Evolutionary conservation across 2,888 invertebrate species (phyloP).

Genomic region (Pseudeuparius sepicola): DNA sequence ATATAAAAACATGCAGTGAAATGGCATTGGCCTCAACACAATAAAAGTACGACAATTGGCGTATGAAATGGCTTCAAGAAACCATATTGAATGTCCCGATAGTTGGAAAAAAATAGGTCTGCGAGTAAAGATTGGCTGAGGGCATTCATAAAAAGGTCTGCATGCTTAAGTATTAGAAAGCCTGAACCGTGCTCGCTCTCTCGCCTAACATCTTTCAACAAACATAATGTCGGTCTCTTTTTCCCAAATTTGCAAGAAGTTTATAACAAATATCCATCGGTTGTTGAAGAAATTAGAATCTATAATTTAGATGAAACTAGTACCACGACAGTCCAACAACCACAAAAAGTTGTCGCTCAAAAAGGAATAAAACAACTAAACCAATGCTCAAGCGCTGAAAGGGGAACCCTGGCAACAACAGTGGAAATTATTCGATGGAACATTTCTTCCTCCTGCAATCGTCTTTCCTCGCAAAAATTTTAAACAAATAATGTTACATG

Average conservation of each 20-base stretch:
- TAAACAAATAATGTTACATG: slow-evolving; percentile 29
- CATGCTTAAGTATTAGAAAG: slow-evolving; percentile 19
- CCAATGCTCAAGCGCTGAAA: slow-evolving; percentile 32
- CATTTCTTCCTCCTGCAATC: slow-evolving; percentile 27
- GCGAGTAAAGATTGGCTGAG: slow-evolving; percentile 19
- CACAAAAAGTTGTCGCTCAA: slow-evolving; percentile 22
- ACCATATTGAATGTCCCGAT: slow-evolving; percentile 3
- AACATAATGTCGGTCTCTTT: slow-evolving; percentile 21
- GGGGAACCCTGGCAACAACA: slow-evolving; percentile 31
- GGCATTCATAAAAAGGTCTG: slow-evolving; percentile 17
- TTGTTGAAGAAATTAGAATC: slow-evolving; percentile 18
- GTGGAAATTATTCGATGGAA: slow-evolving; percentile 26
- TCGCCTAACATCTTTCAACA: slow-evolving; percentile 23
- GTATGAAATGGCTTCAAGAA: slow-evolving; percentile 10
- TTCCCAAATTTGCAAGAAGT: slow-evolving; percentile 16
- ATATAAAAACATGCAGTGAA: too few species aligned
- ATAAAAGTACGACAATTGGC: too few species aligned
- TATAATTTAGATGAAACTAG: slow-evolving; percentile 26
- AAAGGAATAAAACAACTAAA: slow-evolving; percentile 26
- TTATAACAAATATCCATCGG: slow-evolving; percentile 14
- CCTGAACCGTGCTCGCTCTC: slow-evolving; percentile 23
- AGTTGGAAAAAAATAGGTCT: slow-evolving; percentile 1
- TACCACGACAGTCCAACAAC: slow-evolving; percentile 22
- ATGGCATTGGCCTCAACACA: too few species aligned
- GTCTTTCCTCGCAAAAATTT: slow-evolving; percentile 32